These are phyloP conservation scores for Danionella dracula DNA, from an alignment of 2,797 vertebrate genomes.

Conservation along the genomic window DNA sequence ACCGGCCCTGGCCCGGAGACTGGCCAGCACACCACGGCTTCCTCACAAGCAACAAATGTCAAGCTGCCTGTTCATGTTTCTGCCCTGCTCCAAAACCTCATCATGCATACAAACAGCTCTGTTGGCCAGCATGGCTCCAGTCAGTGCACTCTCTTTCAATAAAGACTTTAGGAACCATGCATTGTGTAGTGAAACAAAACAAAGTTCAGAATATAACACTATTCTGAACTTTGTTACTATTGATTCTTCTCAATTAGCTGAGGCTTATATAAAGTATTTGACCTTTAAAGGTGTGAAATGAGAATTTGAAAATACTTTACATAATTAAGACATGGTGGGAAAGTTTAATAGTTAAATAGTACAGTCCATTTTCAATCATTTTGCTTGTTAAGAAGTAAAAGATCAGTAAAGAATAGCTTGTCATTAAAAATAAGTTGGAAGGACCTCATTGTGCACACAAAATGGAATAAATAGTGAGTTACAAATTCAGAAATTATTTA, in stretches of 20 bases:
- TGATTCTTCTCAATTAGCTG: neutral
- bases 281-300: slow-evolving; percentile 9
- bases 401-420: too few relatives aligned
- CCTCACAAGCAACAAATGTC: slow-evolving; percentile 68
- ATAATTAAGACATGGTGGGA: neutral
- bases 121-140: neutral
- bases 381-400: too few relatives aligned
- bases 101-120: slow-evolving; percentile 42
- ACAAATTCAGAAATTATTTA: slow-evolving; percentile 56
- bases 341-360: neutral
- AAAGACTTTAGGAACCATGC: neutral
- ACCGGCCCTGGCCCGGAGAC: slow-evolving; percentile 5
- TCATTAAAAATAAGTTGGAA: too few relatives aligned
- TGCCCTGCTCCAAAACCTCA: slow-evolving; percentile 63
- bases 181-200: neutral
- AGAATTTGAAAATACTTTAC: neutral
- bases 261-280: neutral
- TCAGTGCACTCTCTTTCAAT: neutral
- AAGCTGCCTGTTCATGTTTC: slow-evolving; percentile 52
- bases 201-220: slow-evolving; percentile 1
- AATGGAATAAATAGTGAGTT: slow-evolving; percentile 3
- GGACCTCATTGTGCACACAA: neutral
- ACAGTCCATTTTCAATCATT: too few relatives aligned
- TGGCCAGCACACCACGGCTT: slow-evolving; percentile 42
- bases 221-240: neutral